Base-by-base conservation (phyloP, 2,113 vertebrate species). In the Mesoclemmys tuberculata region DNA sequence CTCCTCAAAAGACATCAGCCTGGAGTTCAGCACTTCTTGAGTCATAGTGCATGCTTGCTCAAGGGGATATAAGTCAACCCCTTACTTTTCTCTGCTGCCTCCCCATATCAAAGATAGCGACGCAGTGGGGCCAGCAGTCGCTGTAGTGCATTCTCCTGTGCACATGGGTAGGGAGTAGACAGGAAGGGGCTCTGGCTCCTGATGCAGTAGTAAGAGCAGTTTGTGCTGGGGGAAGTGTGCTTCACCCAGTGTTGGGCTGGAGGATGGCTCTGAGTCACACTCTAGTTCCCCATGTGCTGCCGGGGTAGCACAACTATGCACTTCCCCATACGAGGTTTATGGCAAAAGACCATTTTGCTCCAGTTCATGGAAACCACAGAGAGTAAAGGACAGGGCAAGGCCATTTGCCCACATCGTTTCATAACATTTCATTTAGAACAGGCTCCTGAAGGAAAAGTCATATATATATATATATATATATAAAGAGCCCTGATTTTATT, bases 391-490 rank as follows among this genome's bases (percentile, higher is more conserved):
- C 4, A 68, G 74, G 46, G 84, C 44, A 95, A 21, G 13, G 10
- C 58, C 55, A 21, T 89, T 84, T 88, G 71, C 44, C 93, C 38
- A 26, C 83, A 83, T n/a, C 81, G 26, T 13, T 84, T 95, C 95
- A 61, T 87, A 41, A 2, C 55, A 88, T 93, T 96, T 96, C 92
- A 90, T 96, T 46, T 94, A 90, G 29, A 74, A 49, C 21, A 88
- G 8, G 5, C 78, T 94, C 68, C 90, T 95, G 90, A 93, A 91
- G 78, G 78, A 51, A 87, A 95, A 93, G 18, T 5, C 80, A 81
- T 74, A 92, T 90, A 91, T 77, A 92, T 94, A 93, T 88, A 90
- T n/a, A n/a, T n/a, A n/a, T n/a, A n/a, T n/a, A n/a, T n/a, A n/a
- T n/a, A 12, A 58, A 55, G 46, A 54, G 31, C n/a, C 92, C 85